Base-by-base conservation (phyloP, 2,888 invertebrate genomes). In the Osedax frankpressi region DNA sequence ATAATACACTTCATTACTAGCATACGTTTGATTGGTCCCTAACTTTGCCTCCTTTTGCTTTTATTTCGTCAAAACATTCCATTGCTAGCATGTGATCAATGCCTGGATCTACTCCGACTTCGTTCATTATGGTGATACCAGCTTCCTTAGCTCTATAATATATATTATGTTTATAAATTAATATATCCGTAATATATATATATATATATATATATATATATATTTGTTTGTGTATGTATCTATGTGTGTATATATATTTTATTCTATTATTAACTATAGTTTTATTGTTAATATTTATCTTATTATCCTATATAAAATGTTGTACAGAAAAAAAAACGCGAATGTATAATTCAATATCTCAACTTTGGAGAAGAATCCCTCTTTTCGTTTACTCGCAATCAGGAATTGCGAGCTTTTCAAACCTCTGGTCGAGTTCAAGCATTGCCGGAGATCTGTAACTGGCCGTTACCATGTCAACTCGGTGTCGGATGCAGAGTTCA, bases 81-180 rank as follows among this genome's bases (percentile, higher is more conserved):
- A 97, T 88, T 0, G 98, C 98, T 73, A 99, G 85, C 78, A 99
- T 87, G 84, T 98, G 98, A 84, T 96, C 95, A 78, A 95, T 94
- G n/a, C 97, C 98, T 0, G 98, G 98, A 83, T 99, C 98, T 30
- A 99, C 87, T 0, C 98, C 98, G 0, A 95, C 91, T 86, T 98
- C 98, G 82, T 97, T 98, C 77, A 99, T 86, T 65, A 98, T 88
- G 0, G 96, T 96, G 0, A 99, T 88, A 0, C 93, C 94, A 0
- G 93, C 93, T 30, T 91, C 89, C 70, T 89, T 88, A 0, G 97
- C 97, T 73, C 92, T 92, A 44, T 44, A 44, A 11, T 11, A 6
- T 19, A 44, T 44, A 44, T 44, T 19, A 44, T 44, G 6, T 19
- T 44, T 11, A 11, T 11, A 44, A 11, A 44, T 44, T 11, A 11